Base-by-base conservation (phyloP, 2,888 invertebrate species). In the Trichogramma dendrolimi region DNA sequence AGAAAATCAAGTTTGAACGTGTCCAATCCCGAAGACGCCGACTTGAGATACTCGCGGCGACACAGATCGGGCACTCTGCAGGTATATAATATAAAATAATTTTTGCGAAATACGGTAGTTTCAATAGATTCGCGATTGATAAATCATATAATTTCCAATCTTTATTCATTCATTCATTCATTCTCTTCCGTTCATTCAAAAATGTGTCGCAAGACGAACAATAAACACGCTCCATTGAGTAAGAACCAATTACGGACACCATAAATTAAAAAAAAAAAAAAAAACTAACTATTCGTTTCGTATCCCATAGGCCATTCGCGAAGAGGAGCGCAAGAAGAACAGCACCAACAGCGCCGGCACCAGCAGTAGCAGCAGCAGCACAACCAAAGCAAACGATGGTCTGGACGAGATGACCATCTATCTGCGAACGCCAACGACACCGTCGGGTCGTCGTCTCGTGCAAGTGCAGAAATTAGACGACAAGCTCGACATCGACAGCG, bases 1-100 rank as follows among this genome's bases (percentile, higher is more conserved):
- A 84, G 91, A 75, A 88, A 92, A 73, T 90, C 87, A 5, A 86
- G 83, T 64, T 74, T 86, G 40, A 87, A 87, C 74, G 84, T 86
- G 11, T 86, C 83, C 70, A 85, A 83, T 63, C 78, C 85, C 67
- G 88, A 88, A 68, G 87, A 87, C 72, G 87, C 86, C 42, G 88
- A 88, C 72, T 71, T 75, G 1, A 81, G 87, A 70, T 81, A 86
- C 65, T 79, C 81, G 2, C 76, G 81, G 60, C 74, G 82, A 67
- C 71, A 80, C 62, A 74, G 74, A 55, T 74, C 72, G 38, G 78
- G 72, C 65, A 79, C 79, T n/a, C 68, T 82, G 64, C 81, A 81
- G 71, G 81, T 80, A 72, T 66, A 68, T 65, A 27, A 27, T 27
- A 27, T 27, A 27, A 27, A 43, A 14, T 40, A 2, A 40, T 41